Evolutionary conservation across 2,888 invertebrate species (phyloP), one percentile per base, ranked within the genome.

Genomic region (Eulithis prunata): DNA sequence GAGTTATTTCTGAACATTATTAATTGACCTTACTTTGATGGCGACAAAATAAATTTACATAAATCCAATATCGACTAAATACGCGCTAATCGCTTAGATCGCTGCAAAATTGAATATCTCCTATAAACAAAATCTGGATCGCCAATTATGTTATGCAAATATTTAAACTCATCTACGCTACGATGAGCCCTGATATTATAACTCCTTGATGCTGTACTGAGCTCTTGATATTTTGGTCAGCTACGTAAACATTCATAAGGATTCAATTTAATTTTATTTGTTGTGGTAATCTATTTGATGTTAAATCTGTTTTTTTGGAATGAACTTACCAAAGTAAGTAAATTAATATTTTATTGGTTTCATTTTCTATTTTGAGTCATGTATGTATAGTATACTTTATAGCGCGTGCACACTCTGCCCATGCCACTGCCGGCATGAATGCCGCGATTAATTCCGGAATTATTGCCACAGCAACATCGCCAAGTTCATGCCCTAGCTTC

Each of bases 31-130:
- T 63, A 66, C 63, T 61, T 57, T 66, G 66, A 64, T 64, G 62
- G 61, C 58, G 68, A 69, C 66, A 64, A 74, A 73, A 74, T 71
- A 70, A 70, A 82, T 85, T 82, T 79, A 75, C 83, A 84, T 84
- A 85, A 85, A 82, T 77, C 76, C 78, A 81, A 83, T 85, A 81
- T 75, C 73, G 70, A 71, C 74, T 78, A 76, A 78, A 77, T 72
- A 73, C 75, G 66, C 61, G 76, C 68, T 84, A 81, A 85, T 81
- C 72, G 74, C 63, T 73, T 75, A 79, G 81, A 77, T 75, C 66
- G 65, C 64, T 57, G 65, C 66, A 63, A 76, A 79, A 82, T 83
- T 77, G 79, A 79, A 81, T 75, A 77, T 66, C 69, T 63, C 62
- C 60, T 67, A 74, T 79, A 77, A 82, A 78, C 75, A 75, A 78